Evolutionary conservation across 2,888 invertebrate genomes (phyloP), one percentile per base, ranked within the genome.

Genomic region (Ametastegia equiseti): DNA sequence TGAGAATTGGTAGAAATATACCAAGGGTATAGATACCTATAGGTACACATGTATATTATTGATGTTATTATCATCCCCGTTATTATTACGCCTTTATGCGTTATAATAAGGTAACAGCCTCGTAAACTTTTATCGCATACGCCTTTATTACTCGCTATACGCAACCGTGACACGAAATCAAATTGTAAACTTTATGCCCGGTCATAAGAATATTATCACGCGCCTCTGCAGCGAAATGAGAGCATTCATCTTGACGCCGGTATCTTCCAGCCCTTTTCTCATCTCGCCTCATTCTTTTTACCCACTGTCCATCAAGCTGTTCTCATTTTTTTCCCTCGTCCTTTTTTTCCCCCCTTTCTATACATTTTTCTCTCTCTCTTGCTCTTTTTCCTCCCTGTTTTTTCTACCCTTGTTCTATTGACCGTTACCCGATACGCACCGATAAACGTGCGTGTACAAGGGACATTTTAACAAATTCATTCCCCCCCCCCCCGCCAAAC

Each of bases 181-280:
- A 80, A 80, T 57, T 80, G 80, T 80, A 80, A 80, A 80, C 30
- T 75, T 80, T 80, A 80, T 80, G 42, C 45, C 54, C 15, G n/a
- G 23, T 42, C 80, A 33, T 80, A 80, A 80, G 80, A 80, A 80
- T 75, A 80, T 80, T 80, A 80, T 80, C 80, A 73, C 80, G 60
- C 7, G 79, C 45, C 33, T 23, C 19, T 60, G 79, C 19, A 57
- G n/a, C n/a, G n/a, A 79, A 79, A 79, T 79, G 79, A 79, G 47
- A 47, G 65, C 65, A 65, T 65, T 60, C 45, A 65, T 79, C 63
- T 79, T 65, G 45, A 23, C 79, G 79, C 19, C 23, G 50, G 15
- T 75, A 36, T 54, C 45, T 47, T 7, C n/a, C 30, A 71, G 47
- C 47, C 47, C 30, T 47, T 30, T 71, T 7, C 30, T 71, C n/a